Evolutionary conservation across 2,797 vertebrate genomes (phyloP), one percentile per base, ranked within the genome.

Genomic region (Thunnus albacares): DNA sequence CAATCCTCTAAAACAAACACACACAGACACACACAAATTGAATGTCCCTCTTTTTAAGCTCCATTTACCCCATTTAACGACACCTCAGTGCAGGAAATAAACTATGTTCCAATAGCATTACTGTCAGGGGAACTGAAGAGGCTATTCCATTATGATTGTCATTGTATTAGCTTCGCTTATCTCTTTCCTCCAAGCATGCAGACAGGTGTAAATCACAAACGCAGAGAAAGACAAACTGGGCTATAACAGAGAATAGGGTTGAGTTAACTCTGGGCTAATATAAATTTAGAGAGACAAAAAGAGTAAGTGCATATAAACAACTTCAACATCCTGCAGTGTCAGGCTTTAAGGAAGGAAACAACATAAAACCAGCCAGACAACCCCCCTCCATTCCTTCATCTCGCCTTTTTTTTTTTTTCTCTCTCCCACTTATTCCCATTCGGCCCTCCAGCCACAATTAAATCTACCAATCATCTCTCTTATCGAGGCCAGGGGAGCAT

Each of bases 381-480:
- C 22, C 45, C 3, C n/a, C 45, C 75, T 14, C n/a, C 60, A 24
- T 56, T 57, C 65, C 75, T 56, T 81, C 77, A 65, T 73, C 84
- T 56, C 68, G 18, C 77, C 57, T 82, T 76, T 76, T 81, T 68
- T 78, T 77, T 52, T 15, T 11, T 17, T 33, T 58, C 33, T 35
- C 8, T 43, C 35, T 41, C 62, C 20, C 73, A 76, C 83, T 82
- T 89, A 90, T 87, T 89, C 87, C 86, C 84, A 83, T 93, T 93
- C 75, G 72, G 75, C 93, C 94, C 93, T 94, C 84, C 78, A 90
- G 95, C 93, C 94, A 95, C 94, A 95, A 95, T 95, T 95, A 95
- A 94, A 93, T 93, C 93, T 83, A 90, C 92, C 93, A 93, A 95
- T 95, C 94, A 90, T 87, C 68, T 86, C 83, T 67, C 92, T 92